Evolutionary conservation across 2,797 vertebrate genomes (phyloP), one percentile per base, ranked within the genome.

Genomic region (Meriones psammophilus): DNA sequence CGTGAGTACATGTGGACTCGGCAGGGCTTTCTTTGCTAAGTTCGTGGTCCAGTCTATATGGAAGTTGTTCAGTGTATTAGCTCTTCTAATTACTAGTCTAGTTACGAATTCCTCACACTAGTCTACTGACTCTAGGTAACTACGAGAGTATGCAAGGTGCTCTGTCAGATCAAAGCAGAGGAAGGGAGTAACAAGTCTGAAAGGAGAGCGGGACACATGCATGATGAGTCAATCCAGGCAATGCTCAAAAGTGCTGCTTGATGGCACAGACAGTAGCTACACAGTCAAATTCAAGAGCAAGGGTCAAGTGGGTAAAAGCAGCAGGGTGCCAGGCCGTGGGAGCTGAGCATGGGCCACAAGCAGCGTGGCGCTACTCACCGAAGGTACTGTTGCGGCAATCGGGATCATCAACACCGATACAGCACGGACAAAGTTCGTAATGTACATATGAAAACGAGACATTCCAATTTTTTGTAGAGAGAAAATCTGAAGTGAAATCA

Each of bases 401-500:
- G 99, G 99, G 56, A 99, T 97, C 99, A 99, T 99, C 64, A 99
- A 22, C 30, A 99, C 39, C 0, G 99, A 99, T 28, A 99, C 14
- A 0, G 91, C 98, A 9, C 99, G 98, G 64, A 99, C 98, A 58
- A 98, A 96, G 97, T 99, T 98, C 0, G 99, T 99, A 18, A 97
- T 20, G 0, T 98, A 87, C 62, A 96, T 99, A 98, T 99, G 99
- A 69, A 99, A 97, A 42, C 86, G 97, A 20, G 99, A 99, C 24
- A 96, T 91, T 39, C 98, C 64, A 3, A 91, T 1, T 86, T 98
- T 99, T 74, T 98, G 99, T 0, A 99, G 98, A 84, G 99, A 98
- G 97, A 99, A 99, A 62, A 99, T 98, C 99, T 99, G 98, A 94
- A 97, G 79, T 10, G 95, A 68, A 97, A 92, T 62, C 56, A 58